Conservation (phyloP, 1,140 invertebrate genomes). For the Cotesia typhae region DNA sequence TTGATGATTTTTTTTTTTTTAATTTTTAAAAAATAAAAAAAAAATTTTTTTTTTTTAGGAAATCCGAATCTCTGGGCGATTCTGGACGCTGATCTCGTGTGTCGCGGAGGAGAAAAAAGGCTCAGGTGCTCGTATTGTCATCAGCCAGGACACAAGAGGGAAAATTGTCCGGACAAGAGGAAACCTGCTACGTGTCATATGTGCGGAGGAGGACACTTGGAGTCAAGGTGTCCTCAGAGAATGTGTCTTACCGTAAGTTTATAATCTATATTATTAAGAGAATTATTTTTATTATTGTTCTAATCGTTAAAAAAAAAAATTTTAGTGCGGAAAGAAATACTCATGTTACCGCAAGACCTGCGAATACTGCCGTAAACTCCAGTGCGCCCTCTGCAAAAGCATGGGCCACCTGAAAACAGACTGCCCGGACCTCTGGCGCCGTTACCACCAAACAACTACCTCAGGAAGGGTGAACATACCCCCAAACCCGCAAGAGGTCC, state of each 20-base stretch:
- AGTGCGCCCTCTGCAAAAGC: conserved; percentile 70
- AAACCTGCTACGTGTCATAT: conserved; percentile 68
- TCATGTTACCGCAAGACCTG: conserved; percentile 70
- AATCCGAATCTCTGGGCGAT: conserved; percentile 65
- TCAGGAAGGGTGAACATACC: conserved; percentile 22
- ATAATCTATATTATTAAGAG: neutral
- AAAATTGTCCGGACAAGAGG: conserved; percentile 54
- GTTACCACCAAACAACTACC: conserved; percentile 70
- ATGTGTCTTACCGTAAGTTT: conserved; percentile 73
- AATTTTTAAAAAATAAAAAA: no score
- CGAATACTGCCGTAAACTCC: conserved; percentile 62
- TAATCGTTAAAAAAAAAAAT: no score
- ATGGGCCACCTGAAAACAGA: conserved; percentile 67
- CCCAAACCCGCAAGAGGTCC: conserved; percentile 36
- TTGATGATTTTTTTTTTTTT: no score
- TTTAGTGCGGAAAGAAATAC: conserved; percentile 73
- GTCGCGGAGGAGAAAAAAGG: conserved; percentile 43
- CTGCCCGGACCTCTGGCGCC: conserved; percentile 76
- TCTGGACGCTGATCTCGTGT: conserved; percentile 52
- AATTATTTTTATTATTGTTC: no score
- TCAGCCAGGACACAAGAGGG: conserved; percentile 66
- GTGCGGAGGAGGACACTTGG: conserved; percentile 72
- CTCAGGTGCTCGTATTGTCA: conserved; percentile 69
- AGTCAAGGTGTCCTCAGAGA: conserved; percentile 71
- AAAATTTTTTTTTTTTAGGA: conserved; percentile 44